These are phyloP conservation scores for Enteromius paludinosus DNA, from an alignment of 2,797 vertebrate species.

Conservation along the genomic window DNA sequence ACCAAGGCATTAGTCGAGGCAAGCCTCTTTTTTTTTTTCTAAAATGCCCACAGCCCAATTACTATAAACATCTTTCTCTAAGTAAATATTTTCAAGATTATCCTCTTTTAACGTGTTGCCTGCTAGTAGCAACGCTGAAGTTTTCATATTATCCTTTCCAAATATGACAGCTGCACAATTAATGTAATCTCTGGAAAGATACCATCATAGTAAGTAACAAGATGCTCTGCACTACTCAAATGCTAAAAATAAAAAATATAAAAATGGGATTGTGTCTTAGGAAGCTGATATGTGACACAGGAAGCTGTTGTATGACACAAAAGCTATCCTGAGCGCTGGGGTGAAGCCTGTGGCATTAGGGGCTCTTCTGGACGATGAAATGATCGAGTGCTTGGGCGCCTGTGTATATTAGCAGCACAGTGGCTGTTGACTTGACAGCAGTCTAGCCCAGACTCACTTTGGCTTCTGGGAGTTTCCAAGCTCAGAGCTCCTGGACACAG, in stretches of 20 bases:
- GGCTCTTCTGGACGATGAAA: slow-evolving; percentile 32
- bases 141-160: not conserved
- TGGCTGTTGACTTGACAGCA: slow-evolving; percentile 53
- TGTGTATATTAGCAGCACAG: slow-evolving; percentile 36
- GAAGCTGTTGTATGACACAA: slow-evolving; percentile 21
- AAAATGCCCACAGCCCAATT: slow-evolving; percentile 28
- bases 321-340: slow-evolving; percentile 18
- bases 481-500: slow-evolving; percentile 45
- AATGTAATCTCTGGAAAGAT: slow-evolving; percentile 9
- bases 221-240: slow-evolving; percentile 10
- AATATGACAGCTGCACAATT: slow-evolving; percentile 15
- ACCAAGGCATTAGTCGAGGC: slow-evolving; percentile 38
- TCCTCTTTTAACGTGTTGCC: slow-evolving; percentile 15
- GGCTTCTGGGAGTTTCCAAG: slow-evolving; percentile 55
- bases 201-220: not conserved
- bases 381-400: slow-evolving; percentile 15
- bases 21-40: slow-evolving; percentile 20
- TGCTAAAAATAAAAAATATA: not conserved
- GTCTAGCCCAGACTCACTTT: slow-evolving; percentile 50
- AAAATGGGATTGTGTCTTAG: not conserved
- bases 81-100: slow-evolving; percentile 46
- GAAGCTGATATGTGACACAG: slow-evolving; percentile 7
- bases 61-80: slow-evolving; percentile 13
- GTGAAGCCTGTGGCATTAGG: slow-evolving; percentile 9
- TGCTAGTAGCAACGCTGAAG: not conserved